phyloP scores from a whole-genome alignment of 2,797 vertebrate species.

The Myotis planiceps region DNA sequence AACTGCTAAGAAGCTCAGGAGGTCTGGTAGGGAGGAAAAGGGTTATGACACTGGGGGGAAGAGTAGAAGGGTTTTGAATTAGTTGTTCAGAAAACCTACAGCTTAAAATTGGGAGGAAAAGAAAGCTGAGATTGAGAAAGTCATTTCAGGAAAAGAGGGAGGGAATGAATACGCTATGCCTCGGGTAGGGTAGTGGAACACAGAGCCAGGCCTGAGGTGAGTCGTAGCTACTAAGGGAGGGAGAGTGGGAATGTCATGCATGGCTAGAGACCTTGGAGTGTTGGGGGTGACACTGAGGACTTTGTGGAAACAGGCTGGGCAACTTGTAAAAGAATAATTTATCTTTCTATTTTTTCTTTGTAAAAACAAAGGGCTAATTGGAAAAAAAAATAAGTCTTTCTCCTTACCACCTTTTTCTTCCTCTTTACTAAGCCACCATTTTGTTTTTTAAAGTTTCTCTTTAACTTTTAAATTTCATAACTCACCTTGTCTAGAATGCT shows the following conservation, averaged over 20 bases:
- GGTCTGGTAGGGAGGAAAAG: not conserved
- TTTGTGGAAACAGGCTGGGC: not conserved
- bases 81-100: not conserved
- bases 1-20: not conserved
- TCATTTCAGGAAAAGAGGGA: not conserved
- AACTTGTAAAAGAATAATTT: not conserved
- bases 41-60: too few relatives aligned
- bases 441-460: constrained; percentile 32
- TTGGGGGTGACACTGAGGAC: not conserved
- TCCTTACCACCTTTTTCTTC: not conserved
- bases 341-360: not conserved
- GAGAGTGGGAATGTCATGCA: not conserved
- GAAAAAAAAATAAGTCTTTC: not conserved
- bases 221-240: not conserved
- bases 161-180: not conserved
- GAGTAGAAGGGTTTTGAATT: not conserved
- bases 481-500: constrained; percentile 15
- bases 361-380: constrained; percentile 3
- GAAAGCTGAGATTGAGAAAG: not conserved
- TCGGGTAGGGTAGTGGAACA: not conserved
- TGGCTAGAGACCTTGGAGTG: not conserved
- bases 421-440: constrained; percentile 13
- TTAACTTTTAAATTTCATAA: constrained; percentile 61
- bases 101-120: not conserved
- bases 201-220: not conserved